A percentile compares a stretch with the other conserved stretches of the same genome.
Evolutionary conservation across 2,888 invertebrate species (phyloP).

Genomic region (Noctua fimbriata): DNA sequence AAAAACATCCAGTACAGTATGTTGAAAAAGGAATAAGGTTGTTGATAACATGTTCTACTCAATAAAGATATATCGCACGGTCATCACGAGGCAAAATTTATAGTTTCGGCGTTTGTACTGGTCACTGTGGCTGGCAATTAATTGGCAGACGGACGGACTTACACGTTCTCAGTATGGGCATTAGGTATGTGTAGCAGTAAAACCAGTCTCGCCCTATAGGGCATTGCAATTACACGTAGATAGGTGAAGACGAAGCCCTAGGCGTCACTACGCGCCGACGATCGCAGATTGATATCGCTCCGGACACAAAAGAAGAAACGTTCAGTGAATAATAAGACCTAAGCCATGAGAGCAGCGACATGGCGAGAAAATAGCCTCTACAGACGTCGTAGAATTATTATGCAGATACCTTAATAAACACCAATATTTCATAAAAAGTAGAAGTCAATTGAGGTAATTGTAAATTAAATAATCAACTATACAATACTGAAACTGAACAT

Average conservation of each 20-base stretch:
- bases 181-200: conserved; percentile 79
- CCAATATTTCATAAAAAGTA: not conserved
- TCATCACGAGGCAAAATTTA: conserved; percentile 74
- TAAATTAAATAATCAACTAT: not conserved
- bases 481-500: too few species aligned
- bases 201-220: conserved; percentile 83
- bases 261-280: conserved; percentile 80
- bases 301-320: conserved; percentile 86
- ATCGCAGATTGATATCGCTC: conserved; percentile 87
- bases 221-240: conserved; percentile 83
- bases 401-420: not conserved
- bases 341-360: conserved; percentile 69
- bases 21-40: conserved; percentile 63
- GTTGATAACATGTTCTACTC: conserved; percentile 68
- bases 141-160: conserved; percentile 81
- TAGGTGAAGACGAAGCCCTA: conserved; percentile 81
- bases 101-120: conserved; percentile 77
- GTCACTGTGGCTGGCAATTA: conserved; percentile 79
- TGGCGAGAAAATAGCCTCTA: not conserved
- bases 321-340: conserved; percentile 84
- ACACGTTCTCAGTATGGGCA: conserved; percentile 82
- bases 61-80: conserved; percentile 73
- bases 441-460: not conserved
- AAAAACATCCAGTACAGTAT: conserved; percentile 58
- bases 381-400: not conserved